These are phyloP conservation scores for Moxostoma hubbsi DNA, from an alignment of 2,797 vertebrate genomes.

Conservation along the genomic window DNA sequence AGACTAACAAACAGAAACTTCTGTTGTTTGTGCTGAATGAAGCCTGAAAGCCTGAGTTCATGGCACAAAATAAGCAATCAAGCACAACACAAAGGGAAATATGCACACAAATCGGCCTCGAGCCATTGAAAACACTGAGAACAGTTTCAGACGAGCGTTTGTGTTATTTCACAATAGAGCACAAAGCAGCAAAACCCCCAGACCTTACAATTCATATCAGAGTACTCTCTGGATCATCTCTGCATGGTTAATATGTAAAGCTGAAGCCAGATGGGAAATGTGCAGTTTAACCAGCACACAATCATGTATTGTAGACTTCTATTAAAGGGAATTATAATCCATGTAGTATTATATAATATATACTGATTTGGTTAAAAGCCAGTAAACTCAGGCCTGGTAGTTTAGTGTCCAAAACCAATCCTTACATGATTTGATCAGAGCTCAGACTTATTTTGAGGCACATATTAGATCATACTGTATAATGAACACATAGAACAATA, in stretches of 20 bases:
- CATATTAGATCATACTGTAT: too few species aligned
- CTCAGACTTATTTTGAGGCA: too few species aligned
- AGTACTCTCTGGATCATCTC: not conserved
- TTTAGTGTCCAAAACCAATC: not conserved
- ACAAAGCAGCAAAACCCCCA: not conserved
- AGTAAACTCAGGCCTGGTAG: not conserved
- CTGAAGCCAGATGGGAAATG: constrained; percentile 20
- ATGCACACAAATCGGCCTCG: constrained; percentile 22
- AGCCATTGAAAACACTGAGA: constrained; percentile 19
- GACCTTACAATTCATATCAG: not conserved
- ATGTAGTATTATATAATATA: not conserved
- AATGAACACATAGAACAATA: too few species aligned
- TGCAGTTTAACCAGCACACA: not conserved
- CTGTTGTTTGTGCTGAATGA: constrained; percentile 19
- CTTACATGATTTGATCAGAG: not conserved
- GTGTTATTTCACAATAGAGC: constrained; percentile 5
- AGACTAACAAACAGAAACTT: constrained; percentile 20
- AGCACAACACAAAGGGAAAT: constrained; percentile 28
- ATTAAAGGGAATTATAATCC: constrained; percentile 1
- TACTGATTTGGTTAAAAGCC: not conserved
- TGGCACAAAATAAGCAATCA: constrained; percentile 41
- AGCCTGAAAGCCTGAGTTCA: constrained; percentile 30
- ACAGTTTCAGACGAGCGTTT: constrained; percentile 10
- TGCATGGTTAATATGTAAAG: not conserved
- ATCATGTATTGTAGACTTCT: not conserved